phyloP scores from a whole-genome alignment of 2,888 invertebrate species.

The Coronaproctus castanopsis region DNA sequence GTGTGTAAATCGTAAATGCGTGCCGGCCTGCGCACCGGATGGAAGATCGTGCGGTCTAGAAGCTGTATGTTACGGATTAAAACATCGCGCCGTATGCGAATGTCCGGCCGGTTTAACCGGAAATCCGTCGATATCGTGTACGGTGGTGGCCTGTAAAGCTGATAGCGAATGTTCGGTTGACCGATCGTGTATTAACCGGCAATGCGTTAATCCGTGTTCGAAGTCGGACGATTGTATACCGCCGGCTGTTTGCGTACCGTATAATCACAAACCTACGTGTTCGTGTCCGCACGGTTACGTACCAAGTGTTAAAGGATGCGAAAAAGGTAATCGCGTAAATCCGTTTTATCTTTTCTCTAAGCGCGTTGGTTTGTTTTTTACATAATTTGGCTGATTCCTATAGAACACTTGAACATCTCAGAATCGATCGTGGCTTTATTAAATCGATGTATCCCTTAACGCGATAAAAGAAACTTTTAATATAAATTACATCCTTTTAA shows the following conservation, averaged over 20 bases:
- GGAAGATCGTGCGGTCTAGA: conserved; percentile 49
- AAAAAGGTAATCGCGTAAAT: conserved; percentile 29
- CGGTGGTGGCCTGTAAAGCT: conserved; percentile 57
- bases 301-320: conserved; percentile 60
- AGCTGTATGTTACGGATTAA: conserved; percentile 53
- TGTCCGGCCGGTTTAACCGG: conserved; percentile 55
- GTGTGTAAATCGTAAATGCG: conserved; percentile 49
- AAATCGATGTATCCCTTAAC: no score
- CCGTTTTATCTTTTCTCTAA: background rate
- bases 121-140: conserved; percentile 55
- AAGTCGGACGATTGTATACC: conserved; percentile 57
- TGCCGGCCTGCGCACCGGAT: conserved; percentile 46
- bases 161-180: conserved; percentile 56
- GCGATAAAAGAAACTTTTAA: no score
- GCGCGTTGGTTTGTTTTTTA: background rate
- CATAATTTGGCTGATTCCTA: no score
- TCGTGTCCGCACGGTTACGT: conserved; percentile 56
- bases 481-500: no score
- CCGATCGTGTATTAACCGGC: conserved; percentile 56
- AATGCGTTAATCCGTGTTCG: conserved; percentile 61
- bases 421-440: no score
- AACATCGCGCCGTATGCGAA: conserved; percentile 55
- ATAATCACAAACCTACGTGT: conserved; percentile 55
- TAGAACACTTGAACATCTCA: no score
- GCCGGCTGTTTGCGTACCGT: conserved; percentile 56